Percentiles rank a stretch among this genome's conserved stretches.
Evolutionary conservation across 2,888 invertebrate species (phyloP).

Genomic region (Rotaria magnacalcarata): DNA sequence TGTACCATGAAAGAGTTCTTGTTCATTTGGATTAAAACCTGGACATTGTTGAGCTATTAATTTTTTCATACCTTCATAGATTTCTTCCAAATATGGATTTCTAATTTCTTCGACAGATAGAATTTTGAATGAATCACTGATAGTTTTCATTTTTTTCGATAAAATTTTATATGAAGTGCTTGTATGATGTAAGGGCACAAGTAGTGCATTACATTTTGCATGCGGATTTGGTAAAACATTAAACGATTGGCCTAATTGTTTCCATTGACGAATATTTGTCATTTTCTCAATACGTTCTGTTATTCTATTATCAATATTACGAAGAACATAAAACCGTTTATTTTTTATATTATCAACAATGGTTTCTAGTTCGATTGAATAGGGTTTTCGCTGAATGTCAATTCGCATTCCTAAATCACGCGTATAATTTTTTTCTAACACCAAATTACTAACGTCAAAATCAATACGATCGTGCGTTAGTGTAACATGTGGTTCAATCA

Average conservation of each 20-base stretch:
- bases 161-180: neutral
- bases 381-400: neutral
- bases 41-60: neutral
- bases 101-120: neutral
- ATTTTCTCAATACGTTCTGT: neutral
- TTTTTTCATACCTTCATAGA: neutral
- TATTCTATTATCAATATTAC: neutral
- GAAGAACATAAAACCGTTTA: conserved; percentile 3
- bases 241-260: neutral
- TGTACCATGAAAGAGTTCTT: neutral
- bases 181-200: neutral
- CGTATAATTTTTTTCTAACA: neutral
- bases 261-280: neutral
- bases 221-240: neutral
- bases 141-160: neutral
- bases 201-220: neutral
- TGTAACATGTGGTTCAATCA: neutral
- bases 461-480: neutral
- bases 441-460: neutral
- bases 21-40: neutral
- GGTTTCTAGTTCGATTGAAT: neutral
- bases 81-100: neutral
- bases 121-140: neutral
- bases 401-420: neutral
- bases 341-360: conserved; percentile 7